Conservation (phyloP, 2,888 invertebrate species). For the Tridacna gigas region DNA sequence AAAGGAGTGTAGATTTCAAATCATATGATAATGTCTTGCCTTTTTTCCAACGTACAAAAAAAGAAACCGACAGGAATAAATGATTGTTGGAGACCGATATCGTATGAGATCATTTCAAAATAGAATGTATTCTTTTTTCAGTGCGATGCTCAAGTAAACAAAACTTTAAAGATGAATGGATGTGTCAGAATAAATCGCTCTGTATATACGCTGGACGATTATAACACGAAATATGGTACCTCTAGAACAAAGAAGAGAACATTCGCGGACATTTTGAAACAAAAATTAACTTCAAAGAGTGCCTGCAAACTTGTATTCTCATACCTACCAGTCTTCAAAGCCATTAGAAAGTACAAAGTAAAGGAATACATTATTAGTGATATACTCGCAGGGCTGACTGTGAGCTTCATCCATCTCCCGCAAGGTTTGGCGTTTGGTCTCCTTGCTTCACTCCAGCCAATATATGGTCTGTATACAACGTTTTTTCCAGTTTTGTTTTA, state of each 20-base stretch:
- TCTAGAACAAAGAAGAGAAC: background rate
- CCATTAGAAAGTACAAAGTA: conserved; percentile 66
- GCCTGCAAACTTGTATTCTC: conserved; percentile 3
- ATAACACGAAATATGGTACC: background rate
- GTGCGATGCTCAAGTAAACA: no score
- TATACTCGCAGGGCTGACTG: conserved; percentile 77
- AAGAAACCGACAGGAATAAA: no score
- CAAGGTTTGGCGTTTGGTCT: conserved; percentile 80
- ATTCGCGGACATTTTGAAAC: background rate
- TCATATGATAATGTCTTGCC: no score
- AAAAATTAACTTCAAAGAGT: conserved; percentile 1
- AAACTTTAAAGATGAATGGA: background rate
- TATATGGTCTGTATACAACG: conserved; percentile 77
- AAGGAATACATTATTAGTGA: conserved; percentile 72
- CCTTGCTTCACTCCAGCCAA: conserved; percentile 74
- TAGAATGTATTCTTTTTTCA: no score
- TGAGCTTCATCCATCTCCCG: conserved; percentile 80
- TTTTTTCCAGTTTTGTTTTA: conserved; percentile 78
- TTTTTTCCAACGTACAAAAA: no score
- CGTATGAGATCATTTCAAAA: no score
- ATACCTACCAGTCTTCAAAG: conserved; percentile 63
- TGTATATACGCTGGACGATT: conserved; percentile 12
- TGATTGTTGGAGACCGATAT: no score
- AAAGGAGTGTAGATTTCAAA: no score
- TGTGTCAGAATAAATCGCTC: background rate